These are phyloP conservation scores for Philonicus albiceps DNA, from an alignment of 2,888 invertebrate genomes.

Conservation along the genomic window DNA sequence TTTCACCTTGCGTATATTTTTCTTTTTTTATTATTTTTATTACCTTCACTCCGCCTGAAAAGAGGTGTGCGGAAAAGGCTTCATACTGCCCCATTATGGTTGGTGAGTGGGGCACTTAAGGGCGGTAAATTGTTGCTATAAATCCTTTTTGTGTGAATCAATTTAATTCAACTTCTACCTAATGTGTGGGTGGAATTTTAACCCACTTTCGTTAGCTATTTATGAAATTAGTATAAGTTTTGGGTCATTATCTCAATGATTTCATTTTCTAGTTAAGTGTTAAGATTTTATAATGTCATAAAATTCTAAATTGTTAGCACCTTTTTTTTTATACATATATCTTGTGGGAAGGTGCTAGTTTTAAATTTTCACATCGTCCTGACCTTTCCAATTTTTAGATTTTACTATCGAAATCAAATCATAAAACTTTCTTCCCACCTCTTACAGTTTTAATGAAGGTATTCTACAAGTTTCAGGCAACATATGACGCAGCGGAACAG, in stretches of 20 bases:
- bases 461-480: not conserved
- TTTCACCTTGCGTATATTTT: not conserved
- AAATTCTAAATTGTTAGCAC: not conserved
- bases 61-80: conserved; percentile 1
- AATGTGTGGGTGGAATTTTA: not conserved
- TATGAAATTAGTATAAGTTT: not conserved
- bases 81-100: not conserved
- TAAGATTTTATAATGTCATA: not conserved
- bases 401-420: not conserved
- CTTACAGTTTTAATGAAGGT: not conserved
- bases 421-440: not conserved
- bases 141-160: not conserved
- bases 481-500: not conserved
- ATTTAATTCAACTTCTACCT: not conserved
- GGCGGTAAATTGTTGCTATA: not conserved
- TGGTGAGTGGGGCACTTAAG: not conserved
- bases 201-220: not conserved
- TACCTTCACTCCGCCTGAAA: not conserved
- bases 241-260: not conserved
- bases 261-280: not conserved
- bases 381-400: not conserved
- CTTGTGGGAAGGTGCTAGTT: not conserved
- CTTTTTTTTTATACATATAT: no score
- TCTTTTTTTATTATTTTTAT: no score
- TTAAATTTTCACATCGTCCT: not conserved